Evolutionary conservation across 2,113 vertebrate genomes (phyloP), one percentile per base, ranked within the genome.

Genomic region (Gymnorhina tibicen): DNA sequence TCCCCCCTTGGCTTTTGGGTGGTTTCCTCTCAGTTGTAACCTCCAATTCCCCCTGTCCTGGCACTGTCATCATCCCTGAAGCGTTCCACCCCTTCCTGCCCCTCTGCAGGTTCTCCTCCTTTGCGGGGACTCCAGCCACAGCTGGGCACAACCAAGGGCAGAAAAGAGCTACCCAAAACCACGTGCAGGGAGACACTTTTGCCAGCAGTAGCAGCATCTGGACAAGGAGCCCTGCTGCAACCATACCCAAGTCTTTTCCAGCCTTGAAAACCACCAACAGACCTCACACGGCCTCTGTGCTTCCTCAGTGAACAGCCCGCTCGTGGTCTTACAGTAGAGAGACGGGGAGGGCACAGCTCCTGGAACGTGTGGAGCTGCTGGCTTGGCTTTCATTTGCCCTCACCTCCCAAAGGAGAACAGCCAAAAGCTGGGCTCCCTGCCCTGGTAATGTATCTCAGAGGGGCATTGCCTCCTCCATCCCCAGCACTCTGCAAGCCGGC

Each of bases 361-460:
- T 7, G 28, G 27, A 7, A 10, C 5, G 33, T 0, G 0, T 9
- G 64, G 28, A 52, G 60, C 44, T 67, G 28, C 33, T 53, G 47
- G 16, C 60, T 42, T 44, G 62, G 77, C 27, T 80, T 75, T 46
- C 39, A 6, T 35, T 23, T 79, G 42, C 50, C 66, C 67, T 75
- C 60, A 44, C n/a, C 35, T 58, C 79, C 47, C 20, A 16, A 13
- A 22, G 23, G 46, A 62, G 70, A 91, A 19, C 1, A 41, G 52
- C 18, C 13, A 9, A 23, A 70, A 47, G 11, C 12, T 26, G 30
- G 9, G 30, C 22, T 52, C 46, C 35, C 30, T 50, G 53, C 17
- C 28, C 28, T 4, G 9, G n/a, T 26, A 8, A 32, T 0, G 13
- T 23, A 49, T 74, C 60, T 74, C 41, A 3, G 10, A 18, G 4